These are phyloP conservation scores for Rhinolophus sinicus DNA, from an alignment of 2,113 vertebrate genomes.

Conservation along the genomic window DNA sequence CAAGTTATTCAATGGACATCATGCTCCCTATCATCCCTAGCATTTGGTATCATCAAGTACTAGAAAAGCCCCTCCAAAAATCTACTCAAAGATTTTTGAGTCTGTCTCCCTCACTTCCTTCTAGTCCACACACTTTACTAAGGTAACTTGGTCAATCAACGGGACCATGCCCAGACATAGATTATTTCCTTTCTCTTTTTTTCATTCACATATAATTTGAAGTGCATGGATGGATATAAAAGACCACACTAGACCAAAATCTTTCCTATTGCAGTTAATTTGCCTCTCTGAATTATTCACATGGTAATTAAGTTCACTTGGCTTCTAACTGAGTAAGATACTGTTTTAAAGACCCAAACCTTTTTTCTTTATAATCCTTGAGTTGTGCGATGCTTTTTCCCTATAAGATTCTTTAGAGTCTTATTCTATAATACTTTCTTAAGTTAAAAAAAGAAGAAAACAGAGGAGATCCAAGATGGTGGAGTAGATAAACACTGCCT, in stretches of 20 bases:
- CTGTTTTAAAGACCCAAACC: slow-evolving; percentile 30
- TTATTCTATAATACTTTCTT: slow-evolving; percentile 9
- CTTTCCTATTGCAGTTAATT: not conserved
- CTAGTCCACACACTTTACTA: not conserved
- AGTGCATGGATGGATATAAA: not conserved
- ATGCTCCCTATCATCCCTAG: not conserved
- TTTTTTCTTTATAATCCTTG: not conserved
- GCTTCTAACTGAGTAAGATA: not conserved
- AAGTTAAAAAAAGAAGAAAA: not conserved
- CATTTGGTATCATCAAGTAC: not conserved
- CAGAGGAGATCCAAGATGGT: not conserved
- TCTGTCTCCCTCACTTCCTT: not conserved
- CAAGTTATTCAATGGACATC: not conserved
- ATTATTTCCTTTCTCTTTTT: not conserved
- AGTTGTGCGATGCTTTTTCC: not conserved
- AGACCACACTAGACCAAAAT: not conserved
- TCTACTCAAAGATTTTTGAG: not conserved
- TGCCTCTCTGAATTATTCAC: slow-evolving; percentile 18
- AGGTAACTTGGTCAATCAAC: not conserved
- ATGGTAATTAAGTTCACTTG: slow-evolving; percentile 17
- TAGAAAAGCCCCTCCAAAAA: not conserved
- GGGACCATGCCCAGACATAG: not conserved
- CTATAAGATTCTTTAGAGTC: not conserved
- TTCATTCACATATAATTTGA: not conserved
- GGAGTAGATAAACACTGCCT: too few relatives aligned